Evolutionary conservation across 2,113 vertebrate genomes (phyloP), one percentile per base, ranked within the genome.

Genomic region (Entelurus aequoreus): DNA sequence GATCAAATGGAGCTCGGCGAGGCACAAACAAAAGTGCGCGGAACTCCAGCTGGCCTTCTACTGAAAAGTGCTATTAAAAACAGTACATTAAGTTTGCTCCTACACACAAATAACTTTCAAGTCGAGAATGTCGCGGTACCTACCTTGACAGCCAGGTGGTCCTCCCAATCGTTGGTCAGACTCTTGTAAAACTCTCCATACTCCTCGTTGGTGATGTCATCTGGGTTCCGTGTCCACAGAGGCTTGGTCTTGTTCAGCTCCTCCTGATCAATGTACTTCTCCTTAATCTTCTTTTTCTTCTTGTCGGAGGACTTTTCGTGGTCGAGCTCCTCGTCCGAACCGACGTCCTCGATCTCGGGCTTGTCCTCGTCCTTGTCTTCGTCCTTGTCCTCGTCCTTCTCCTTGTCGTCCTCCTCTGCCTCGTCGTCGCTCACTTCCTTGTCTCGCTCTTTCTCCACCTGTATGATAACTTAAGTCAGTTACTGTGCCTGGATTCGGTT

Each of bases 181-280:
- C 96, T 98, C 87, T 98, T 98, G 68, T 99, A 98, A 70, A 99
- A 98, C 19, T 98, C 95, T 0, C 95, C 95, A 0, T 97, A 99
- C 60, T 98, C 95, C 13, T 97, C 95, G 6, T 94, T 96, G 1
- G 92, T 95, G 51, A 98, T 99, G 58, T 98, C 94, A 54, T 99
- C 96, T 0, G 95, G 93, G 46, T 98, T 98, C 42, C 97, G 89
- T 71, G 95, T 99, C 95, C 96, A 99, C 48, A 99, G 90, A 0
- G 91, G 91, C 55, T 92, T 92, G 37, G 88, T 92, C 71, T 92
- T 93, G 81, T 93, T 93, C 69, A 93, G 77, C 71, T 93, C 91
- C 57, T 93, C 89, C 71, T 88, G 80, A 60, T 93, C 91, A 48
- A 91, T 91, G 74, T 93, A 93, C 79, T 92, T 93, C 70, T 93